These are phyloP conservation scores for Drosophila bipectinata DNA, from an alignment of 1,140 invertebrate species.

Conservation along the genomic window DNA sequence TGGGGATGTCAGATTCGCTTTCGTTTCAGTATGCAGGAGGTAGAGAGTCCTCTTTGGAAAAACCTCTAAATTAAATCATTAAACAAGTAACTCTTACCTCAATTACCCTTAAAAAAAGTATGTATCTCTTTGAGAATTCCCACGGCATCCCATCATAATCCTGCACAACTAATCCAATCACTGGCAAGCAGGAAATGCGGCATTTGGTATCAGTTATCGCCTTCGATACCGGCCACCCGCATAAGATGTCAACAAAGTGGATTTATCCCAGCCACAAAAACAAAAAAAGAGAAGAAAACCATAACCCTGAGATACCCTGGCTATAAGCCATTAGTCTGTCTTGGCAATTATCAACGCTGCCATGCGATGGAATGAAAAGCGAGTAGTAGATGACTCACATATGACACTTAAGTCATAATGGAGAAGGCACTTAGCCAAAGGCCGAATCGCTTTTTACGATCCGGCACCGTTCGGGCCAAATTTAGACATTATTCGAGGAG, in stretches of 20 bases:
- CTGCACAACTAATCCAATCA: slow-evolving; percentile 44
- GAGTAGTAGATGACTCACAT: slow-evolving; percentile 61
- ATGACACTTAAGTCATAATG: slow-evolving; percentile 76
- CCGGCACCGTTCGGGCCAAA: slow-evolving; percentile 65
- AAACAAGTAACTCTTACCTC: too few species aligned
- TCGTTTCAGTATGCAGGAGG: background rate
- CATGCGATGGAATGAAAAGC: background rate
- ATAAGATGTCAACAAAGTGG: slow-evolving; percentile 45
- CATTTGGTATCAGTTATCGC: slow-evolving; percentile 51
- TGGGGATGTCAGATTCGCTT: slow-evolving; percentile 11
- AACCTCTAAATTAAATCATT: background rate
- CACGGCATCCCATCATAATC: slow-evolving; percentile 42
- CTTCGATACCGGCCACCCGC: slow-evolving; percentile 65
- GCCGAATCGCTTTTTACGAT: slow-evolving; percentile 48
- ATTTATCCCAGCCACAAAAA: slow-evolving; percentile 11
- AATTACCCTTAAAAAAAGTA: background rate
- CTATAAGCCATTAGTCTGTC: slow-evolving; percentile 43
- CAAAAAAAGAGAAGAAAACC: background rate
- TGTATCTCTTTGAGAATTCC: slow-evolving; percentile 16
- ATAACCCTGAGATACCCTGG: background rate
- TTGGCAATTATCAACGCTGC: slow-evolving; percentile 61
- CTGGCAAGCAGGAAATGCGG: slow-evolving; percentile 53
- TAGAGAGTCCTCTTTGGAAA: too few species aligned
- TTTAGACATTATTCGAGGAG: slow-evolving; percentile 68
- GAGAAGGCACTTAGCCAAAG: slow-evolving; percentile 66